These are phyloP conservation scores for Anagrus nilaparvatae DNA, from an alignment of 1,140 invertebrate species.

Conservation along the genomic window DNA sequence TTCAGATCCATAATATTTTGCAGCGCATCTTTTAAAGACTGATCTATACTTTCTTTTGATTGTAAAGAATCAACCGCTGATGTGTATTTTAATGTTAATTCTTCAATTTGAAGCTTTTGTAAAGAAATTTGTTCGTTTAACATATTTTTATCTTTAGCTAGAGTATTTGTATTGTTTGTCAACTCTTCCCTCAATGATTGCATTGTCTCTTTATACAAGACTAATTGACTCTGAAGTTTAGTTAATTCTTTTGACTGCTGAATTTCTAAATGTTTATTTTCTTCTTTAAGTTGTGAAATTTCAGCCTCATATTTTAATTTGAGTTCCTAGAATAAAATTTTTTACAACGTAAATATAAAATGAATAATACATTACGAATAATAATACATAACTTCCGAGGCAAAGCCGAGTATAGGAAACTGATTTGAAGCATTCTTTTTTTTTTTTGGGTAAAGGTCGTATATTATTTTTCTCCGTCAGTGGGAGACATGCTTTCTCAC, in stretches of 20 bases:
- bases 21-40: slow-evolving; percentile 30
- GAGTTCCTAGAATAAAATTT: slow-evolving; percentile 21
- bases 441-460: too few relatives aligned
- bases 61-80: slow-evolving; percentile 29
- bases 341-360: slow-evolving; percentile 5
- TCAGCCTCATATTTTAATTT: slow-evolving; percentile 24
- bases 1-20: slow-evolving; percentile 25
- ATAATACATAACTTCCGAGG: neutral
- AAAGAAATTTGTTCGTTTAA: slow-evolving; percentile 31
- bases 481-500: too few relatives aligned
- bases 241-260: slow-evolving; percentile 35
- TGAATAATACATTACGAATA: neutral
- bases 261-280: slow-evolving; percentile 30
- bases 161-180: slow-evolving; percentile 20
- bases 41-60: slow-evolving; percentile 38
- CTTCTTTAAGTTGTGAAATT: slow-evolving; percentile 24
- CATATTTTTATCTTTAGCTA: slow-evolving; percentile 28
- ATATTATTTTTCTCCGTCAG: too few relatives aligned
- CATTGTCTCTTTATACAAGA: slow-evolving; percentile 32
- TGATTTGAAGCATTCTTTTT: too few relatives aligned
- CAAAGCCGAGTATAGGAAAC: too few relatives aligned
- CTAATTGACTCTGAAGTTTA: slow-evolving; percentile 31
- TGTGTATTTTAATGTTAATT: slow-evolving; percentile 34
- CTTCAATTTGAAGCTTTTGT: slow-evolving; percentile 32
- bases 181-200: slow-evolving; percentile 33